Conservation (phyloP, 2,113 vertebrate genomes). For the Megaleporinus macrocephalus region DNA sequence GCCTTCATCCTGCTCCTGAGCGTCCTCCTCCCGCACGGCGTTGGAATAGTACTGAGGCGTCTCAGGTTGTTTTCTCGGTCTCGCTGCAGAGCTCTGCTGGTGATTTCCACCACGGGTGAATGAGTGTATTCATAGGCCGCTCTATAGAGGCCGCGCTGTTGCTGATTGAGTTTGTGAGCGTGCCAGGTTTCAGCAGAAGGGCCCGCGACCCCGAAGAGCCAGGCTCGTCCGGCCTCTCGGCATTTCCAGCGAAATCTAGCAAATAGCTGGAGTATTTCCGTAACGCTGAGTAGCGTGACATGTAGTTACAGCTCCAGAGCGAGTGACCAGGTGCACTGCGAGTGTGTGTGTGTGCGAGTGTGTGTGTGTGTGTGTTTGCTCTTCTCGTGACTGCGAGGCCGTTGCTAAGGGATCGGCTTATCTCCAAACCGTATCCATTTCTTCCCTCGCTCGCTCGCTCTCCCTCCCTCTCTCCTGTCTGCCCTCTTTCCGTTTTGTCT, state of each 20-base stretch:
- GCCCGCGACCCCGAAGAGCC: neutral
- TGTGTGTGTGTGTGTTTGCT: slow-evolving; percentile 52
- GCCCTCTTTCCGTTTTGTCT: slow-evolving; percentile 75
- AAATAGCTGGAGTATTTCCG: slow-evolving; percentile 6
- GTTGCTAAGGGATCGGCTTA: slow-evolving; percentile 68
- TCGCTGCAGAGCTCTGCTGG: neutral
- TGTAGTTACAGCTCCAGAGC: slow-evolving; percentile 25
- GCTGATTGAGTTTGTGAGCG: slow-evolving; percentile 5
- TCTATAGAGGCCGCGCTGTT: neutral
- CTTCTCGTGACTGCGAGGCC: slow-evolving; percentile 62
- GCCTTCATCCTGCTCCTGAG: neutral
- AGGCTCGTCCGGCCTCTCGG: neutral
- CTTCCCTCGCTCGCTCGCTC: slow-evolving; percentile 46
- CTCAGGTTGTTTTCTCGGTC: neutral
- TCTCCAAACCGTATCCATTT: slow-evolving; percentile 71
- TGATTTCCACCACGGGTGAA: neutral
- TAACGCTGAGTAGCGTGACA: slow-evolving; percentile 29
- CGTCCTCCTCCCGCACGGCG: neutral
- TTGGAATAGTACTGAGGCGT: neutral
- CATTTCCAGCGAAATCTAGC: neutral
- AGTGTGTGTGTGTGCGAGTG: slow-evolving; percentile 44
- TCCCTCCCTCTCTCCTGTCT: slow-evolving; percentile 64
- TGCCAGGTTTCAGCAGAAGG: neutral
- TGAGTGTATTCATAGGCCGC: neutral
- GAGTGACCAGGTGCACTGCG: slow-evolving; percentile 29